Percentiles rank a stretch among this genome's conserved stretches.
phyloP scores from a whole-genome alignment of 2,113 vertebrate genomes.

The Corythoichthys intestinalis region DNA sequence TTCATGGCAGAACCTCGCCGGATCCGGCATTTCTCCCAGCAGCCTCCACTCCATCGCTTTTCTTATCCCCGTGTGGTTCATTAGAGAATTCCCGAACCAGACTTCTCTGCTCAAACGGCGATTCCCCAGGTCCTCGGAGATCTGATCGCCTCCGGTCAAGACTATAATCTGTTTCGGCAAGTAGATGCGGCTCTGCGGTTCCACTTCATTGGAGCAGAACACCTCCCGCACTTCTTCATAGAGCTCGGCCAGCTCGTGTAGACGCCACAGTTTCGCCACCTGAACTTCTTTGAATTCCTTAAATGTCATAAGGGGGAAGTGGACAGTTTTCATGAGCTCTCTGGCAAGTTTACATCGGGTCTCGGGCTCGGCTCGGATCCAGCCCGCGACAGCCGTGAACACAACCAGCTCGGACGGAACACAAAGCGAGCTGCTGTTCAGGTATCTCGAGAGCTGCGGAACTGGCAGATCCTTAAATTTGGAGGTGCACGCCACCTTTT shows the following conservation, averaged over 20 bases:
- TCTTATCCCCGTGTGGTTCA: slow-evolving; percentile 75
- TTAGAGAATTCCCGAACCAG: slow-evolving; percentile 84
- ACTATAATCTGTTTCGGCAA: slow-evolving; percentile 77
- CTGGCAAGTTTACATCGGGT: slow-evolving; percentile 63
- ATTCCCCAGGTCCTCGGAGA: slow-evolving; percentile 67
- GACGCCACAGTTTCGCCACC: slow-evolving; percentile 56
- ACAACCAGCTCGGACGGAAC: slow-evolving; percentile 81
- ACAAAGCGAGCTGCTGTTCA: slow-evolving; percentile 75
- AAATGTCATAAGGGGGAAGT: slow-evolving; percentile 84
- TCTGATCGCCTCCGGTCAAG: slow-evolving; percentile 81
- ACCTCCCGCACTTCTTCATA: slow-evolving; percentile 51
- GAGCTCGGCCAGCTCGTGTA: slow-evolving; percentile 32
- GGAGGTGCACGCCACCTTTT: slow-evolving; percentile 71
- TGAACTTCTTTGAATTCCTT: slow-evolving; percentile 79
- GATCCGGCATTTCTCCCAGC: slow-evolving; percentile 77
- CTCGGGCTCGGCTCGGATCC: slow-evolving; percentile 76
- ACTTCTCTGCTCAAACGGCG: slow-evolving; percentile 74
- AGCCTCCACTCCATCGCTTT: slow-evolving; percentile 83
- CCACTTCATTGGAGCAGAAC: slow-evolving; percentile 40
- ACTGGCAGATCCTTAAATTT: slow-evolving; percentile 80
- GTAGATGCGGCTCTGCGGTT: slow-evolving; percentile 68
- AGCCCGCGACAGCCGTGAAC: slow-evolving; percentile 76
- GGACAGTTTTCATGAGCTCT: slow-evolving; percentile 74
- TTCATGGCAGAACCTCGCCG: slow-evolving; percentile 77
- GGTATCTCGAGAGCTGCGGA: slow-evolving; percentile 71